These are phyloP conservation scores for Agonopterix arenella DNA, from an alignment of 2,888 invertebrate genomes.

Conservation along the genomic window DNA sequence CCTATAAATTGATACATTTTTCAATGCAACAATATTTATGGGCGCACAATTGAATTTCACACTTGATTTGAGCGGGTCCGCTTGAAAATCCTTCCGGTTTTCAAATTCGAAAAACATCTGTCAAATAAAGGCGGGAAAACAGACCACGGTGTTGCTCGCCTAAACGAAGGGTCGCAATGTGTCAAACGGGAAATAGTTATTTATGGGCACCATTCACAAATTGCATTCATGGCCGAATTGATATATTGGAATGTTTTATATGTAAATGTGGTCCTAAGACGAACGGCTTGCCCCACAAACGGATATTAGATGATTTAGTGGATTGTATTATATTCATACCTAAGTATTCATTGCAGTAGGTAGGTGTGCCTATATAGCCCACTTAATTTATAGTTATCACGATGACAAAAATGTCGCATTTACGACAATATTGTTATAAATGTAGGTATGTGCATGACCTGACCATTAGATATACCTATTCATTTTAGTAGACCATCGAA, in stretches of 20 bases:
- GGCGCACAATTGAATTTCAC: slow-evolving; percentile 72
- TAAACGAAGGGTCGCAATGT: slow-evolving; percentile 60
- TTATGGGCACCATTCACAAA: slow-evolving; percentile 72
- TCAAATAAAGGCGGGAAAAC: slow-evolving; percentile 69
- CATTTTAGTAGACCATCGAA: no score
- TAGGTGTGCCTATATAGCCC: no score
- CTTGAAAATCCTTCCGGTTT: slow-evolving; percentile 62
- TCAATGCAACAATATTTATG: slow-evolving; percentile 61
- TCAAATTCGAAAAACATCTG: slow-evolving; percentile 63
- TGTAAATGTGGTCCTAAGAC: slow-evolving; percentile 67
- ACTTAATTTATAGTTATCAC: no score
- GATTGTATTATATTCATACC: no score
- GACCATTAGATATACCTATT: no score
- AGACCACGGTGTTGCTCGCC: slow-evolving; percentile 34
- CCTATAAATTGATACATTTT: slow-evolving; percentile 34
- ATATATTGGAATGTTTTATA: slow-evolving; percentile 75
- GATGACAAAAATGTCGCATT: no score
- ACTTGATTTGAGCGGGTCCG: slow-evolving; percentile 63
- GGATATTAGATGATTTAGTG: slow-evolving; percentile 58
- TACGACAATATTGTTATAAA: no score
- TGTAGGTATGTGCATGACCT: no score
- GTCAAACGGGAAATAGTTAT: slow-evolving; percentile 74
- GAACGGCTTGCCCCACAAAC: slow-evolving; percentile 65
- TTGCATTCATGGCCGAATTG: slow-evolving; percentile 72
- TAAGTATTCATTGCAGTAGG: no score